Conservation (phyloP, 2,888 invertebrate species). For the Allolobophora icterica region DNA sequence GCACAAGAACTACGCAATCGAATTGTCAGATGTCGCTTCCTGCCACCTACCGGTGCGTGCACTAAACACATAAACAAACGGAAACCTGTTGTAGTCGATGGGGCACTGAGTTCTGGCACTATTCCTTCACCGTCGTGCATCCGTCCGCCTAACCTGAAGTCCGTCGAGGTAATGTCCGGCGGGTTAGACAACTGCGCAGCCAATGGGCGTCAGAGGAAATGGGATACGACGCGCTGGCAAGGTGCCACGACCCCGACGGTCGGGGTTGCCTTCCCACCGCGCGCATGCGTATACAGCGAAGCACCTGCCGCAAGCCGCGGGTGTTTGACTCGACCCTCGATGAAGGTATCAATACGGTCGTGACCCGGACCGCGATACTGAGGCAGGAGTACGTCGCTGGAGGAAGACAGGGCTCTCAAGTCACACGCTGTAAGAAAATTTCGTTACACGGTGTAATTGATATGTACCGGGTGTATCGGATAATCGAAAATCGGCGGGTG, state of each 20-base stretch:
- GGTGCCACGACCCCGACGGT: neutral
- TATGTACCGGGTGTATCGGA: neutral
- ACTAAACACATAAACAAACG: neutral
- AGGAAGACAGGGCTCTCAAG: too few relatives aligned
- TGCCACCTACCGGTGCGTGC: neutral
- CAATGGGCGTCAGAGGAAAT: neutral
- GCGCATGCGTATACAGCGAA: neutral
- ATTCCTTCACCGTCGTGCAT: too few relatives aligned
- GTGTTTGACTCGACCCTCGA: neutral
- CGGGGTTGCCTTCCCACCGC: neutral
- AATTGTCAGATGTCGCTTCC: neutral
- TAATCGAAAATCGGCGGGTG: neutral
- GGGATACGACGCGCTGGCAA: neutral
- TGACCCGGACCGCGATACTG: neutral
- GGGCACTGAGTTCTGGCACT: too few relatives aligned
- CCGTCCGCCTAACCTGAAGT: neutral
- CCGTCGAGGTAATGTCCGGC: neutral
- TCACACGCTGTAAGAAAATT: neutral
- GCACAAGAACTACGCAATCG: neutral
- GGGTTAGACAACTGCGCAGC: neutral
- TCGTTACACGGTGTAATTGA: neutral
- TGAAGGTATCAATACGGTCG: neutral
- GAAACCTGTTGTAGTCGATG: too few relatives aligned
- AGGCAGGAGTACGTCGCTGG: neutral
- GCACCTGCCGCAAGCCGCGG: slow-evolving; percentile 4